Conservation (phyloP, 2,113 vertebrate species). For the Garra rufa region DNA sequence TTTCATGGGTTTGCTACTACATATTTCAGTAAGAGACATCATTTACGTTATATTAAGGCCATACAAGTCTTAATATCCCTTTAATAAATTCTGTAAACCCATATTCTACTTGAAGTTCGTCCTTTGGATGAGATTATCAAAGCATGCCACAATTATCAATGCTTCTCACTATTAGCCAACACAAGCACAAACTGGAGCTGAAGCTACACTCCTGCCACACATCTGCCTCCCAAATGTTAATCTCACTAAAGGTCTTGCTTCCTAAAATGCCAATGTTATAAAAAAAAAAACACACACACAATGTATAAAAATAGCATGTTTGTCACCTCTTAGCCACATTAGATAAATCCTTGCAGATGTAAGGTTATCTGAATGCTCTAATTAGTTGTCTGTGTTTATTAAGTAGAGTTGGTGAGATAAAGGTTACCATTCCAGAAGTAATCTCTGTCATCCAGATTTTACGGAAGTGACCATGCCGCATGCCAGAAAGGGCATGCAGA, state of each 20-base stretch:
- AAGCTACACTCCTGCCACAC: not conserved
- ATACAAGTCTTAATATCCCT: too few relatives aligned
- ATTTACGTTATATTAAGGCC: too few relatives aligned
- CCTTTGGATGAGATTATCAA: constrained; percentile 20
- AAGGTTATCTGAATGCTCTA: constrained; percentile 20
- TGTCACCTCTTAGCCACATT: constrained; percentile 31
- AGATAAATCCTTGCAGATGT: constrained; percentile 37
- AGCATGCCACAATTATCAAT: not conserved
- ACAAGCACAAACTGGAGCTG: not conserved
- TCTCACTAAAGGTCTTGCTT: constrained; percentile 40
- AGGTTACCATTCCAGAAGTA: constrained; percentile 71
- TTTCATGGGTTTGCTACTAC: too few relatives aligned
- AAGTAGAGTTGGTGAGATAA: constrained; percentile 62
- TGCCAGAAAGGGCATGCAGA: constrained; percentile 37
- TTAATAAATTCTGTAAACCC: not conserved
- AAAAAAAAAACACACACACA: not conserved
- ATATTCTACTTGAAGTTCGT: not conserved
- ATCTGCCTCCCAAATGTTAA: constrained; percentile 52
- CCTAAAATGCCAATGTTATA: constrained; percentile 41
- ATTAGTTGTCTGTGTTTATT: constrained; percentile 20
- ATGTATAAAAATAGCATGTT: constrained; percentile 42
- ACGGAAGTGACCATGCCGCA: constrained; percentile 21
- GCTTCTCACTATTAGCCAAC: not conserved
- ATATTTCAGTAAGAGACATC: too few relatives aligned
- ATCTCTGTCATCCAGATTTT: constrained; percentile 6